Evolutionary conservation across 92 coral and sea anemone genomes (phyloP).

Genomic region (Epizoanthus ramosus): DNA sequence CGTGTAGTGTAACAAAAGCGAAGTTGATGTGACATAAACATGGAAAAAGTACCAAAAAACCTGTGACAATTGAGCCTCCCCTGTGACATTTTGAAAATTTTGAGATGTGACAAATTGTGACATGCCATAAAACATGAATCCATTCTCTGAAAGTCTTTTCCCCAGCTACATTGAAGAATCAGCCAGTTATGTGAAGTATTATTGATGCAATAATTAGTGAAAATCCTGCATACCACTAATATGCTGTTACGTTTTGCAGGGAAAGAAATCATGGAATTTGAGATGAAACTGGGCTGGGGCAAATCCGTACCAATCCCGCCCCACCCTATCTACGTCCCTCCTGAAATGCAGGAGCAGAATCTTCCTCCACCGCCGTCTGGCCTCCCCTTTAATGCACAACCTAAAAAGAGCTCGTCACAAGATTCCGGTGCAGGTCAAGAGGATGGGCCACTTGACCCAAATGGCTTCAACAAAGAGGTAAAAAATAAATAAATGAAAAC

Average conservation of each 20-base stretch:
- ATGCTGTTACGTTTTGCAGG: slow-evolving; percentile 55
- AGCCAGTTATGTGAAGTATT: too few species aligned
- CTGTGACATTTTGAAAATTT: too few species aligned
- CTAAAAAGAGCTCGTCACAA: slow-evolving; percentile 63
- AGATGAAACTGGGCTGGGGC: slow-evolving; percentile 99
- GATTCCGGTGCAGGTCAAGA: slow-evolving; percentile 53
- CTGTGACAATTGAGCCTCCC: too few species aligned
- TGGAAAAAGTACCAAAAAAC: too few species aligned
- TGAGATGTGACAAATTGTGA: too few species aligned
- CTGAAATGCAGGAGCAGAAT: slow-evolving; percentile 96
- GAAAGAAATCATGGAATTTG: slow-evolving; percentile 92
- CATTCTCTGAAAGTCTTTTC: too few species aligned
- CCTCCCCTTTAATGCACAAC: slow-evolving; percentile 94
- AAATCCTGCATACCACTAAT: too few species aligned
- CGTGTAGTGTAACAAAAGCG: too few species aligned
- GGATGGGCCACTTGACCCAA: slow-evolving; percentile 67
- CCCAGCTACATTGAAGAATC: too few species aligned
- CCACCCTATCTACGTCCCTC: slow-evolving; percentile 98
- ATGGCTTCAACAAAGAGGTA: slow-evolving; percentile 93
- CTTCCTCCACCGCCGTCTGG: slow-evolving; percentile 99
- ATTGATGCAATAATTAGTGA: too few species aligned
- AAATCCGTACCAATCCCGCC: slow-evolving; percentile 99
- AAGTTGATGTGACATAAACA: too few species aligned
- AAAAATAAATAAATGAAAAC: slow-evolving; percentile 16
- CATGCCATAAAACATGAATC: too few species aligned